These are phyloP conservation scores for Chloroclystis v-ata DNA, from an alignment of 2,888 invertebrate genomes.

Conservation along the genomic window DNA sequence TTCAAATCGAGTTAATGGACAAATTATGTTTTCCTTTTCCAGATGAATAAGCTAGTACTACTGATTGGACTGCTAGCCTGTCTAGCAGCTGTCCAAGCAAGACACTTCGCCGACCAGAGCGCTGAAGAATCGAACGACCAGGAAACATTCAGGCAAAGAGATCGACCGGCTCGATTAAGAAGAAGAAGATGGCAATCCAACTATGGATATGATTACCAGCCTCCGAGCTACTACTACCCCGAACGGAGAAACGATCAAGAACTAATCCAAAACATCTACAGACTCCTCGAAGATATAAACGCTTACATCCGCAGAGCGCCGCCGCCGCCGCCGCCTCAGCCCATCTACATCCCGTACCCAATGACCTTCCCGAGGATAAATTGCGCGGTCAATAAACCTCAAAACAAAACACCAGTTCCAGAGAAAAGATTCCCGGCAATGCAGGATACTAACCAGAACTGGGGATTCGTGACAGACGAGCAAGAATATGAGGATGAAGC, in stretches of 20 bases:
- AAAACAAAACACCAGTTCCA: not conserved
- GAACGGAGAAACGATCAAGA: slow-evolving; percentile 53
- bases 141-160: slow-evolving; percentile 30
- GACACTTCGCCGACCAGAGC: slow-evolving; percentile 40
- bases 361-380: slow-evolving; percentile 42
- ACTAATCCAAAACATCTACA: slow-evolving; percentile 45
- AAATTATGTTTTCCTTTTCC: slow-evolving; percentile 43
- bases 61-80: slow-evolving; percentile 42
- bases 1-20: slow-evolving; percentile 23
- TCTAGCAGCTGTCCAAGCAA: slow-evolving; percentile 40
- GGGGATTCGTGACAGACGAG: slow-evolving; percentile 43
- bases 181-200: slow-evolving; percentile 49
- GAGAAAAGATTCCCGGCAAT: slow-evolving; percentile 33
- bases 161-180: slow-evolving; percentile 43
- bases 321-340: slow-evolving; percentile 48
- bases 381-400: slow-evolving; percentile 31
- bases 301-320: slow-evolving; percentile 41
- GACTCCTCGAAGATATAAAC: slow-evolving; percentile 54
- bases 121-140: slow-evolving; percentile 35
- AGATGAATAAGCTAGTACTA: slow-evolving; percentile 53
- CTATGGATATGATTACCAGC: slow-evolving; percentile 50
- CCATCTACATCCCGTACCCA: slow-evolving; percentile 59
- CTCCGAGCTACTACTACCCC: slow-evolving; percentile 40
- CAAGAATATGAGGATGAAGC: slow-evolving; percentile 34
- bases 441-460: slow-evolving; percentile 55